Base-by-base conservation (phyloP, 2,888 invertebrate genomes). In the Nemapogon koenigi region DNA sequence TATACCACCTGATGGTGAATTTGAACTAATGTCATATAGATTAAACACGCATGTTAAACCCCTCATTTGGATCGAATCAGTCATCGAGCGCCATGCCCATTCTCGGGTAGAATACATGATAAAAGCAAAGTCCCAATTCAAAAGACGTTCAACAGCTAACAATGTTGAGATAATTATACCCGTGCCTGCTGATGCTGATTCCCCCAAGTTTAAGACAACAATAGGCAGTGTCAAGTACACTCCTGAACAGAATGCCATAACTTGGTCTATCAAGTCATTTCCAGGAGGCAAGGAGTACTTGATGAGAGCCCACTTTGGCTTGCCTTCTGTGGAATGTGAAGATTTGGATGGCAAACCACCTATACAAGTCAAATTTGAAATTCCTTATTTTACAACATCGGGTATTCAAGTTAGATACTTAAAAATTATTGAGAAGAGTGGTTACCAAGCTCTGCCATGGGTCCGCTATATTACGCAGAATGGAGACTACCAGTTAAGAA, bases 391-490 rank as follows among this genome's bases (percentile, higher is more conserved):
- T 57, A 98, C 98, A 1, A 98, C 98, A 19, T 97, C 97, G 16
- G 98, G 98, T 22, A 97, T 99, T 53, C 98, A 98, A 83, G 95
- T 94, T 43, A 85, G 97, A 39, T 97, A 97, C 61, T 78, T 97
- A 59, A 97, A 97, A 73, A 98, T 98, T 52, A 98, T 99, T 54
- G 98, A 98, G 61, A 98, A 99, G 75, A 97, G 96, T 67, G 98
- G 98, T 0, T 98, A 98, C 66, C 98, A 98, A 71, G 98, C 98
- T 1, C 65, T 99, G 45, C 98, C 98, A 0, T 98, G 98, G 98
- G 98, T 98, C 3, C 83, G 98, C n/a, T 99, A 98, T 64, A 98
- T 99, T 47, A 99, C 98, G 27, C 97, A 98, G 65, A 98, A 98
- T 65, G 98, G 98, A 37, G 98, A 99, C 68, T 98, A 99, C 65